Percentiles rank a stretch among this genome's conserved stretches.
Evolutionary conservation across 2,888 invertebrate species (phyloP).

Genomic region (Trichopria drosophilae): DNA sequence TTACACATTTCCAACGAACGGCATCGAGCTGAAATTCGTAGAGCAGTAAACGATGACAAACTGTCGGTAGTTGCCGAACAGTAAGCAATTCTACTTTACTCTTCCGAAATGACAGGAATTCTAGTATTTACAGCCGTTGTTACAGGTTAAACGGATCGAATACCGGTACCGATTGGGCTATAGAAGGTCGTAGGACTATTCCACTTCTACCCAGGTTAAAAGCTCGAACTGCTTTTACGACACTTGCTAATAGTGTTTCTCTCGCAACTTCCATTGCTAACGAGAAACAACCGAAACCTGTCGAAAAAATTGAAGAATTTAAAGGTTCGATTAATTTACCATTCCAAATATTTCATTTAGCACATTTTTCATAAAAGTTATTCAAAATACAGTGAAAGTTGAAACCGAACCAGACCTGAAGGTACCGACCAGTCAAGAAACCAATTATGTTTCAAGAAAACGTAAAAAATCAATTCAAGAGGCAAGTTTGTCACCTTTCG

Average conservation of each 20-base stretch:
- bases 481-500: too few relatives aligned
- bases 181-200: slow-evolving; percentile 82
- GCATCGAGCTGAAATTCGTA: slow-evolving; percentile 87
- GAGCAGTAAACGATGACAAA: slow-evolving; percentile 90
- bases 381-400: too few relatives aligned
- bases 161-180: slow-evolving; percentile 74
- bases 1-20: slow-evolving; percentile 88
- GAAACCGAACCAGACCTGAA: too few relatives aligned
- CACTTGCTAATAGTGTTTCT: slow-evolving; percentile 80
- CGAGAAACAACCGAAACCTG: slow-evolving; percentile 61
- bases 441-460: too few relatives aligned
- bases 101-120: neutral
- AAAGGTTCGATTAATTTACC: too few relatives aligned
- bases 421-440: too few relatives aligned
- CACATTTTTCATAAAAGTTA: too few relatives aligned
- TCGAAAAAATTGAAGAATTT: slow-evolving; percentile 55
- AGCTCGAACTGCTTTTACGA: slow-evolving; percentile 82
- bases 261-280: slow-evolving; percentile 68
- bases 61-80: slow-evolving; percentile 85
- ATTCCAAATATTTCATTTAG: too few relatives aligned
- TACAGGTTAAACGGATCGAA: slow-evolving; percentile 61
- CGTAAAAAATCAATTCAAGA: slow-evolving; percentile 27
- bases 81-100: slow-evolving; percentile 64
- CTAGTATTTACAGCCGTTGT: neutral
- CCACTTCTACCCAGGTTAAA: slow-evolving; percentile 83